These are phyloP conservation scores for Siniperca obscura DNA, from an alignment of 2,797 vertebrate species.

Conservation along the genomic window DNA sequence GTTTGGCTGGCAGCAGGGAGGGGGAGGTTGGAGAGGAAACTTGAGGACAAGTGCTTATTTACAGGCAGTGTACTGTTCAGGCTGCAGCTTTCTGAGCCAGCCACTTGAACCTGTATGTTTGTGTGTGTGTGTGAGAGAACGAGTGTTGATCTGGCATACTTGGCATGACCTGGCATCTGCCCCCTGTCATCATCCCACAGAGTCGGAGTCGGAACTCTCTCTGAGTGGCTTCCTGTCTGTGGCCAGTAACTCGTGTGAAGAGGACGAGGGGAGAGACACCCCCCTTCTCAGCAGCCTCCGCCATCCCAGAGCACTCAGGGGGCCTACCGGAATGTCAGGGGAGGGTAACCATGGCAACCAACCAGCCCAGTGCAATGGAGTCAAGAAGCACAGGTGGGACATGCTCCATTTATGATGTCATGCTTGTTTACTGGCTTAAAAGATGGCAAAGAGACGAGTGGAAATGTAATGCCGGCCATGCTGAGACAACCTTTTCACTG, in stretches of 20 bases:
- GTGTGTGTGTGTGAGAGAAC: constrained; percentile 2
- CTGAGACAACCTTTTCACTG: not conserved
- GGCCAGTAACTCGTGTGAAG: constrained; percentile 84
- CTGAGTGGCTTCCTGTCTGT: constrained; percentile 92
- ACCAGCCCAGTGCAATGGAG: constrained; percentile 90
- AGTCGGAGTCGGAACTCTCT: constrained; percentile 90
- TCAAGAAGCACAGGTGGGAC: constrained; percentile 95
- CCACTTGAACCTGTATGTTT: constrained; percentile 11
- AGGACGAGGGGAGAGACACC: constrained; percentile 82
- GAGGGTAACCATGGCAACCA: constrained; percentile 89
- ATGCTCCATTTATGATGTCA: constrained; percentile 66
- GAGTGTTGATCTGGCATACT: constrained; percentile 59
- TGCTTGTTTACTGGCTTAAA: constrained; percentile 64
- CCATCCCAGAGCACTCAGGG: constrained; percentile 65
- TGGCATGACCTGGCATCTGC: constrained; percentile 67
- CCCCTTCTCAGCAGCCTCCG: constrained; percentile 74
- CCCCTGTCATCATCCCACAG: constrained; percentile 79
- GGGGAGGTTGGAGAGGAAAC: constrained; percentile 59
- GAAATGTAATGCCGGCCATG: constrained; percentile 1
- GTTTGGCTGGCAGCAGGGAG: constrained; percentile 69
- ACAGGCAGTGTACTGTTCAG: constrained; percentile 36
- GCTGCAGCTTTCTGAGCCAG: constrained; percentile 43
- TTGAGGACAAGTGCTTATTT: constrained; percentile 60
- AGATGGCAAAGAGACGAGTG: constrained; percentile 8
- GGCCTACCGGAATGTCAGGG: constrained; percentile 87